A percentile compares a stretch with the other conserved stretches of the same genome.
Evolutionary conservation across 2,113 vertebrate genomes (phyloP).

Genomic region (Coracopsis vasa): DNA sequence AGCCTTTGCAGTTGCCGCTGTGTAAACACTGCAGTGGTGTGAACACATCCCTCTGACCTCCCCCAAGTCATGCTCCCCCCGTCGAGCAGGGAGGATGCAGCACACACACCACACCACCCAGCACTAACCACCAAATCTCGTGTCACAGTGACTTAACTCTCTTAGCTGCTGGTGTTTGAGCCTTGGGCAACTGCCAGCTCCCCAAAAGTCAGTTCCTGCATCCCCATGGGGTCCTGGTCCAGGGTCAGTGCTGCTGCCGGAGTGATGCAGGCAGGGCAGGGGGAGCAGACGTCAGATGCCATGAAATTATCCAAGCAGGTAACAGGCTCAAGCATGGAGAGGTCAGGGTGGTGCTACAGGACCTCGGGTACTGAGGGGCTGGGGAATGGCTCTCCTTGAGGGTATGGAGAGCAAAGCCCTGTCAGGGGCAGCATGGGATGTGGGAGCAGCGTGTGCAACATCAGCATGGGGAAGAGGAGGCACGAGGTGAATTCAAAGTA

Average conservation of each 20-base stretch:
- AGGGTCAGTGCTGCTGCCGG: background rate
- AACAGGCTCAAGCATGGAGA: background rate
- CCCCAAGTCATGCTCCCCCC: rapidly evolving
- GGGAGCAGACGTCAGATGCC: background rate
- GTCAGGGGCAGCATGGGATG: rapidly evolving
- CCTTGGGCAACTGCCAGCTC: background rate
- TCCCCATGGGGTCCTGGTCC: rapidly evolving
- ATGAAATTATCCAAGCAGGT: conserved; percentile 25
- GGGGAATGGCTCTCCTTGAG: rapidly evolving
- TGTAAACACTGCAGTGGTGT: rapidly evolving
- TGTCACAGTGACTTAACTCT: rapidly evolving
- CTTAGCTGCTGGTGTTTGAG: background rate
- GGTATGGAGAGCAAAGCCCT: background rate
- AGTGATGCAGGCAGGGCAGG: rapidly evolving
- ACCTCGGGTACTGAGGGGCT: background rate
- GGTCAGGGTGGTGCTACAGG: background rate
- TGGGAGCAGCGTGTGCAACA: background rate
- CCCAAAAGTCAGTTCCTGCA: background rate
- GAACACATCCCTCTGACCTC: rapidly evolving
- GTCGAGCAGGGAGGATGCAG: rapidly evolving
- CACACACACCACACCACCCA: background rate
- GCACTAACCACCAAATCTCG: rapidly evolving
- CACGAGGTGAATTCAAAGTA: background rate
- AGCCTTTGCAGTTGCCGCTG: background rate
- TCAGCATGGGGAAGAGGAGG: rapidly evolving